These are phyloP conservation scores for Sebastolobus altivelis DNA, from an alignment of 2,797 vertebrate genomes.

Conservation along the genomic window DNA sequence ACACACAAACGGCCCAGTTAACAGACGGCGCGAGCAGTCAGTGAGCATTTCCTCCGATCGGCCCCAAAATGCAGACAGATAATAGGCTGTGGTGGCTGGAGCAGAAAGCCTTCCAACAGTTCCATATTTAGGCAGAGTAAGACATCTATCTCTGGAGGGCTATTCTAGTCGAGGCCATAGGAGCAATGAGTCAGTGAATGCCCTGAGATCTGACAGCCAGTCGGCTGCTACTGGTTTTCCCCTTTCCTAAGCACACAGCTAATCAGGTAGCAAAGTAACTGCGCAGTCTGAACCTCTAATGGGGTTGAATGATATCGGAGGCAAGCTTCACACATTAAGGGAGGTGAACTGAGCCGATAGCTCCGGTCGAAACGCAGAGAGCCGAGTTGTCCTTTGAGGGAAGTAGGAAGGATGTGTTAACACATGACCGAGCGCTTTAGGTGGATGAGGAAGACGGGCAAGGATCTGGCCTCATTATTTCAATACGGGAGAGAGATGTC, in stretches of 20 bases:
- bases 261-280: slow-evolving; percentile 65
- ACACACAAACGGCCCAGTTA: slow-evolving; percentile 30
- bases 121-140: slow-evolving; percentile 63
- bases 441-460: slow-evolving; percentile 66
- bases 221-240: slow-evolving; percentile 51
- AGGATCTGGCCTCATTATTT: slow-evolving; percentile 78
- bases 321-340: slow-evolving; percentile 63
- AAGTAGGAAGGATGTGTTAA: slow-evolving; percentile 70
- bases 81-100: slow-evolving; percentile 38
- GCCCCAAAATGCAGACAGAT: slow-evolving; percentile 39
- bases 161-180: slow-evolving; percentile 56
- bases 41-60: slow-evolving; percentile 29
- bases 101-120: slow-evolving; percentile 45
- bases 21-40: slow-evolving; percentile 24
- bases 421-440: slow-evolving; percentile 74
- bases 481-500: slow-evolving; percentile 69
- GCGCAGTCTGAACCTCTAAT: slow-evolving; percentile 51
- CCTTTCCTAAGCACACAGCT: slow-evolving; percentile 51
- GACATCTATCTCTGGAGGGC: slow-evolving; percentile 63
- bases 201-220: slow-evolving; percentile 60
- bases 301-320: slow-evolving; percentile 61
- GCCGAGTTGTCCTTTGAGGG: slow-evolving; percentile 65
- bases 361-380: slow-evolving; percentile 48
- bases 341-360: slow-evolving; percentile 62
- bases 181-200: slow-evolving; percentile 68